Conservation (phyloP, 1,140 invertebrate species). For the Vollenhovia emeryi region DNA sequence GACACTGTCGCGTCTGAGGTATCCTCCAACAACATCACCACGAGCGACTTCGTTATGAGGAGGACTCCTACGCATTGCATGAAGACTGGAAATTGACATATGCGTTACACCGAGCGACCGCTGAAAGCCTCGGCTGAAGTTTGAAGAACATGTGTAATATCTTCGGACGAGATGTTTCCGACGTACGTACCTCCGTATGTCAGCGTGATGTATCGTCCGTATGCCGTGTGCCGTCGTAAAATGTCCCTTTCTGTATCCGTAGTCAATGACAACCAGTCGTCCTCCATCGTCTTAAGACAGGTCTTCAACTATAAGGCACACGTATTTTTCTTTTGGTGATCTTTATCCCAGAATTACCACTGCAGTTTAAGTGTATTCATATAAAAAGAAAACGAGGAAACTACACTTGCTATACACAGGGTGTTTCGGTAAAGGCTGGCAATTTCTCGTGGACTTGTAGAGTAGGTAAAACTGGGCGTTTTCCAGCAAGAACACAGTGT, state of each 20-base stretch:
- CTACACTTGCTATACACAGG: background rate
- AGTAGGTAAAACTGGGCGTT: too few relatives aligned
- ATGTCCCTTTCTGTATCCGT: background rate
- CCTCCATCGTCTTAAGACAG: conserved; percentile 8
- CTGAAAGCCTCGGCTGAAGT: background rate
- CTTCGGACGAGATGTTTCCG: background rate
- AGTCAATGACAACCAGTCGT: conserved; percentile 14
- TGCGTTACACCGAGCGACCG: background rate
- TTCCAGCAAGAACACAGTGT: too few relatives aligned
- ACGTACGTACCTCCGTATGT: conserved; percentile 11
- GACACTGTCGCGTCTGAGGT: conserved; percentile 8
- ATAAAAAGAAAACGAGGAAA: background rate
- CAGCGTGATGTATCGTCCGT: background rate
- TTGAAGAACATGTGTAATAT: background rate
- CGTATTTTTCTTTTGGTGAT: background rate
- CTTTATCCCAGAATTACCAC: too few relatives aligned
- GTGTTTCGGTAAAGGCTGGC: too few relatives aligned
- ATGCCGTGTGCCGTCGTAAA: background rate
- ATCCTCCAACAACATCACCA: background rate
- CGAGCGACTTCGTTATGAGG: conserved; percentile 16
- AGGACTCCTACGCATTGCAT: conserved; percentile 13
- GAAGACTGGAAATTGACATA: conserved; percentile 4
- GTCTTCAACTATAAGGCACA: conserved; percentile 7
- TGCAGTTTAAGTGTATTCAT: background rate
- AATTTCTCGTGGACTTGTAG: too few relatives aligned